phyloP scores from a whole-genome alignment of 2,888 invertebrate species.

The Heliconius erato region DNA sequence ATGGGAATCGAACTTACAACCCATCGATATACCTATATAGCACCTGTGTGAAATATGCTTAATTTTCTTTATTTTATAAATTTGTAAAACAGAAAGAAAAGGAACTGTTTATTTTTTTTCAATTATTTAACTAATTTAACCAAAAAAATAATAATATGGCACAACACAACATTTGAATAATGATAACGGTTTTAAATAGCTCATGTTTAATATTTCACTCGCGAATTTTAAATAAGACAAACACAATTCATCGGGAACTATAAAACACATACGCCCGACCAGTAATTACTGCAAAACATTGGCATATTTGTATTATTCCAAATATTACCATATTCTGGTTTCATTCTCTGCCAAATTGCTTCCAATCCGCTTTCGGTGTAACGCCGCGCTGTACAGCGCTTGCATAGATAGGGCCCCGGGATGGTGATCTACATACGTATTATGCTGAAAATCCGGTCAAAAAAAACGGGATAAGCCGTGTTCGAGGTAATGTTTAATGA shows the following conservation, averaged over 20 bases:
- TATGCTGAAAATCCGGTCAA: conserved; percentile 14
- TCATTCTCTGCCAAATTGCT: conserved; percentile 40
- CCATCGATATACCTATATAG: neutral
- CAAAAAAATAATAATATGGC: neutral
- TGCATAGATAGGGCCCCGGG: conserved; percentile 11
- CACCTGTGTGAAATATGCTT: no score
- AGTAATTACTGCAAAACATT: conserved; percentile 37
- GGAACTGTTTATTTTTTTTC: no score
- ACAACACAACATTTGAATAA: neutral
- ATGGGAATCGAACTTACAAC: neutral
- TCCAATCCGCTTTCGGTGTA: conserved; percentile 36
- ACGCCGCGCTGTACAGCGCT: conserved; percentile 27
- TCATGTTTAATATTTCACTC: conserved; percentile 7
- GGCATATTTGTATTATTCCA: conserved; percentile 39
- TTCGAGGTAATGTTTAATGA: conserved; percentile 16
- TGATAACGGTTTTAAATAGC: neutral
- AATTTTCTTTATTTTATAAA: no score
- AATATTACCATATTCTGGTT: conserved; percentile 41
- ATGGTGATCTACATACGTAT: conserved; percentile 31
- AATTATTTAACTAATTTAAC: neutral
- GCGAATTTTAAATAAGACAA: conserved; percentile 23
- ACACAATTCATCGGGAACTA: conserved; percentile 16
- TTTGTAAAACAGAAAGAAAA: no score
- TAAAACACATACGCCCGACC: conserved; percentile 23
- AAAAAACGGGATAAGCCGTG: conserved; percentile 9